These are phyloP conservation scores for Syrmaticus mikado DNA, from an alignment of 2,113 vertebrate genomes.

Conservation along the genomic window DNA sequence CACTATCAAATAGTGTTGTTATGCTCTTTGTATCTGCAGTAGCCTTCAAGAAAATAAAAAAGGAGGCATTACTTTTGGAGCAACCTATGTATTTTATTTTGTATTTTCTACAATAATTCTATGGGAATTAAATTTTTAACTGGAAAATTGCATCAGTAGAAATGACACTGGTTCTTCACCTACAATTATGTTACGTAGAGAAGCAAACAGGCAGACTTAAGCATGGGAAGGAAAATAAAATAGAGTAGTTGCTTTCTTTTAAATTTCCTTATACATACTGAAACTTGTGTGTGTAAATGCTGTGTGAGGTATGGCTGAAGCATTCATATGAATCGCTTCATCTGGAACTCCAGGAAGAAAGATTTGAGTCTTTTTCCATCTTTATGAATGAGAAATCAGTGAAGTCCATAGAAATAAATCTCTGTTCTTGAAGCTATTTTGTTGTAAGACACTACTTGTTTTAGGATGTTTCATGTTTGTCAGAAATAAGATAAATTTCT, in stretches of 20 bases:
- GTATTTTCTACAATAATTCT: neutral
- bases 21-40: neutral
- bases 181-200: neutral
- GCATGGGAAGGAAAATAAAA: neutral
- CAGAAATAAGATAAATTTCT: neutral
- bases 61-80: neutral
- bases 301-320: neutral
- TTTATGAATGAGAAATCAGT: neutral
- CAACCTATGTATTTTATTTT: neutral
- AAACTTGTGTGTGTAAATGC: neutral
- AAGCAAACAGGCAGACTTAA: neutral
- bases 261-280: neutral
- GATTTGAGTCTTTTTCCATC: neutral
- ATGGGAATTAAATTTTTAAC: neutral
- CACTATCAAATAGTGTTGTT: neutral
- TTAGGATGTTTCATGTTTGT: neutral
- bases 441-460: neutral
- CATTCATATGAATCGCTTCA: neutral
- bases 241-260: neutral
- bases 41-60: neutral
- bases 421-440: neutral
- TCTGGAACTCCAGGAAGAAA: neutral
- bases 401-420: neutral
- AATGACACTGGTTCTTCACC: neutral
- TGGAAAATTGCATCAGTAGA: neutral